Conservation (phyloP, 2,797 vertebrate genomes). For the Sebastes trivittatus region DNA sequence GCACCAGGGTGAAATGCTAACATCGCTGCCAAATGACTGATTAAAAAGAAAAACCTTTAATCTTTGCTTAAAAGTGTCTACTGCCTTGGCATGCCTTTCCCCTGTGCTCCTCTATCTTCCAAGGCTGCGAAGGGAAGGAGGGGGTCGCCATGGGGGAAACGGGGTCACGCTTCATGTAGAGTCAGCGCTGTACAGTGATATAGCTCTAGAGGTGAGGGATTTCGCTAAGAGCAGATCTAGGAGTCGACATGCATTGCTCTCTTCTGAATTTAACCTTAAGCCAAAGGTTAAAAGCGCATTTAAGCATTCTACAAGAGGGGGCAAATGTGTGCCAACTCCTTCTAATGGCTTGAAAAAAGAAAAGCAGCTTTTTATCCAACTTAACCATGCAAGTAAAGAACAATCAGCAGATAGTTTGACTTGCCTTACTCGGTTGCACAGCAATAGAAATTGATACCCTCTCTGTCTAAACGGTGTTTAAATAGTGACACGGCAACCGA, state of each 20-base stretch:
- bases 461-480: not conserved
- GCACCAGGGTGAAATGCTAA: slow-evolving; percentile 84
- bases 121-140: slow-evolving; percentile 66
- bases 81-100: slow-evolving; percentile 83
- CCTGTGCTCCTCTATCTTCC: slow-evolving; percentile 80
- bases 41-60: slow-evolving; percentile 89
- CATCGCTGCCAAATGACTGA: slow-evolving; percentile 87
- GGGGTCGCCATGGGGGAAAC: slow-evolving; percentile 76
- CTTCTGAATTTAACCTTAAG: slow-evolving; percentile 72
- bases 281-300: slow-evolving; percentile 75
- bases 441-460: not conserved
- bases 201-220: slow-evolving; percentile 76
- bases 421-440: slow-evolving; percentile 1
- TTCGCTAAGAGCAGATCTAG: slow-evolving; percentile 74
- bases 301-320: slow-evolving; percentile 50
- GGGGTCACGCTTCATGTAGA: slow-evolving; percentile 77
- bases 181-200: slow-evolving; percentile 69
- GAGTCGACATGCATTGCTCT: slow-evolving; percentile 69
- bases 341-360: slow-evolving; percentile 41
- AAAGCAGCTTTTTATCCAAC: slow-evolving; percentile 18
- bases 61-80: slow-evolving; percentile 88
- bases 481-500: not conserved
- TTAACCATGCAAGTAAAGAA: slow-evolving; percentile 24
- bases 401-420: slow-evolving; percentile 20
- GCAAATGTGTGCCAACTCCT: slow-evolving; percentile 45